Conservation (phyloP, 2,797 vertebrate species). For the Diplodus sargus region DNA sequence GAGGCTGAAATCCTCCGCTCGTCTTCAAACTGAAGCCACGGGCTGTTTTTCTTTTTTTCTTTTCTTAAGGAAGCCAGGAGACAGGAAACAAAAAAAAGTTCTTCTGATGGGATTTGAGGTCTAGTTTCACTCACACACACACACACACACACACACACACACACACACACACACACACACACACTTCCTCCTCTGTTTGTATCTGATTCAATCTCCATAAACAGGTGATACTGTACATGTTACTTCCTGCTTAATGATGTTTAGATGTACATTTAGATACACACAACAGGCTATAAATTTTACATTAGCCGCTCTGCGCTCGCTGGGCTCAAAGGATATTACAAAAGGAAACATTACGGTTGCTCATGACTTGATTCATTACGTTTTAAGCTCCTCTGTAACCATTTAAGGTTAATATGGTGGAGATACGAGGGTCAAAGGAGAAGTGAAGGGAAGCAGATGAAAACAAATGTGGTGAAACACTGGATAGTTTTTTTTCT, state of each 20-base stretch:
- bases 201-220: conserved; percentile 47
- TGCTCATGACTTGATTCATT: conserved; percentile 26
- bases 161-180: neutral
- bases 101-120: conserved; percentile 41
- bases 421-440: neutral
- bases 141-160: neutral
- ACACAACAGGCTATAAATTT: conserved; percentile 61
- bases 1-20: neutral
- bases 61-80: conserved; percentile 13
- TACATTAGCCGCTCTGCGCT: conserved; percentile 46
- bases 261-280: conserved; percentile 71
- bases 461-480: neutral
- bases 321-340: conserved; percentile 18
- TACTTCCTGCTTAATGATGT: conserved; percentile 72
- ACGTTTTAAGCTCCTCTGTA: conserved; percentile 7
- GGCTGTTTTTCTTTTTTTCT: conserved; percentile 11
- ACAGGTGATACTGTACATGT: conserved; percentile 54
- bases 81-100: conserved; percentile 51
- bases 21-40: conserved; percentile 34
- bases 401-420: neutral
- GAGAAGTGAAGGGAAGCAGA: neutral
- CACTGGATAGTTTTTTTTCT: no score
- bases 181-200: conserved; percentile 1
- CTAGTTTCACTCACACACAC: conserved; percentile 24
- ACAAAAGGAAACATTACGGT: conserved; percentile 10